Base-by-base conservation (phyloP, 2,888 invertebrate genomes). In the Tanytarsus gracilentus region DNA sequence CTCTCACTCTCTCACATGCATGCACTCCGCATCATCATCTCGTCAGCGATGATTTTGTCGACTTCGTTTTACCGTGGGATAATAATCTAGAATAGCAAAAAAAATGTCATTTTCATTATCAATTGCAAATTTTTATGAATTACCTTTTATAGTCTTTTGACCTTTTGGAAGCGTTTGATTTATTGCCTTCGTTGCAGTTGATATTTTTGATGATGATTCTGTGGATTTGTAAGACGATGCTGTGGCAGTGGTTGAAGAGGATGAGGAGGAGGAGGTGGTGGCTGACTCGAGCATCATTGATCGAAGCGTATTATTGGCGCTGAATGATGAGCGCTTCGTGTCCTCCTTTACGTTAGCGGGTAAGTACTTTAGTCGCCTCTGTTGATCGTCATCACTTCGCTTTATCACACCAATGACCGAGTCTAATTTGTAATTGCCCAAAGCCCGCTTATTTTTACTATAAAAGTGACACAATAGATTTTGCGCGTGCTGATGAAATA, bases 81-180 rank as follows among this genome's bases (percentile, higher is more conserved):
- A 58, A 29, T 48, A 58, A 39, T 58, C 58, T 58, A 48, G 23
- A 58, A 56, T 1, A 23, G 30, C 8, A 40, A 40, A 16, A 16
- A 2, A 40, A n/a, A 4, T 40, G n/a, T 3, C n/a, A 21, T 4
- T 23, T 23, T 48, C 2, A 48, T 21, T 3, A 3, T 11, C 23
- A 21, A 48, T 48, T 4, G 18, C n/a, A 16, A n/a, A 40, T 14
- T 40, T 40, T n/a, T 14, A 25, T 50, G 25, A n/a, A 16, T 48
- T 52, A 56, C 56, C 56, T 40, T 25, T 56, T 26, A 56, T 39
- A 18, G 40, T 40, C 26, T 18, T 39, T 44, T 56, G 52, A 21
- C 52, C 33, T 52, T 18, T 30, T 29, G 52, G 30, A 33, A 52
- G 52, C 30, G 29, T 8, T 11, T 21, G 25, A n/a, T 27, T 30